phyloP scores from a whole-genome alignment of 2,797 vertebrate species.

The Anisognathus igniventris region DNA sequence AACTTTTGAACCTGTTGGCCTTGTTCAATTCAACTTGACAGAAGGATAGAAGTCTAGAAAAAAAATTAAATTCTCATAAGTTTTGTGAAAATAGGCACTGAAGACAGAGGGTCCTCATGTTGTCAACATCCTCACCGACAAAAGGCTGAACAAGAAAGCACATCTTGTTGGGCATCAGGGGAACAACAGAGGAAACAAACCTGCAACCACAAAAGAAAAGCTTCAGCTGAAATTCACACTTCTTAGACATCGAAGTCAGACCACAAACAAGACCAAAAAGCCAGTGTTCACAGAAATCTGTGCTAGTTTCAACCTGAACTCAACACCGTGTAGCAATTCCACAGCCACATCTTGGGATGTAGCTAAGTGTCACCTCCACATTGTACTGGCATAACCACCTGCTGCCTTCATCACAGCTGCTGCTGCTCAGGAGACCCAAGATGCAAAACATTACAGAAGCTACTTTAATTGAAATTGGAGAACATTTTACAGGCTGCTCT shows the following conservation, averaged over 20 bases:
- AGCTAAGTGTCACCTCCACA: not conserved
- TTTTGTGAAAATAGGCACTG: not conserved
- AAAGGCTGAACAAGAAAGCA: fast-evolving
- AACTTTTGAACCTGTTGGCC: not conserved
- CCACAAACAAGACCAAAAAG: not conserved
- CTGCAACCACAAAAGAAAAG: not conserved
- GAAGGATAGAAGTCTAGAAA: not conserved
- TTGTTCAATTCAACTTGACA: slow-evolving; percentile 22
- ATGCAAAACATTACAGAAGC: not conserved
- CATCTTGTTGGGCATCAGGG: fast-evolving
- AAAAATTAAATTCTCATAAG: not conserved
- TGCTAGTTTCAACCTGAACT: not conserved
- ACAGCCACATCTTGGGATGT: not conserved
- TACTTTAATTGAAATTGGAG: not conserved
- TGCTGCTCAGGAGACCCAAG: not conserved
- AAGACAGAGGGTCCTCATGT: not conserved
- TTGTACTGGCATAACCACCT: fast-evolving
- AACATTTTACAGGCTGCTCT: not conserved
- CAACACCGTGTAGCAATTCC: not conserved
- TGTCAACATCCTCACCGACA: fast-evolving
- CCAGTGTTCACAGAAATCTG: not conserved
- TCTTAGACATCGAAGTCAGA: not conserved
- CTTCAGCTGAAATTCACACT: not conserved
- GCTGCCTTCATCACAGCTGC: not conserved
- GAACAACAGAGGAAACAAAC: not conserved